Evolutionary conservation across 2,888 invertebrate species (phyloP), one percentile per base, ranked within the genome.

Genomic region (Torymus tubicola): DNA sequence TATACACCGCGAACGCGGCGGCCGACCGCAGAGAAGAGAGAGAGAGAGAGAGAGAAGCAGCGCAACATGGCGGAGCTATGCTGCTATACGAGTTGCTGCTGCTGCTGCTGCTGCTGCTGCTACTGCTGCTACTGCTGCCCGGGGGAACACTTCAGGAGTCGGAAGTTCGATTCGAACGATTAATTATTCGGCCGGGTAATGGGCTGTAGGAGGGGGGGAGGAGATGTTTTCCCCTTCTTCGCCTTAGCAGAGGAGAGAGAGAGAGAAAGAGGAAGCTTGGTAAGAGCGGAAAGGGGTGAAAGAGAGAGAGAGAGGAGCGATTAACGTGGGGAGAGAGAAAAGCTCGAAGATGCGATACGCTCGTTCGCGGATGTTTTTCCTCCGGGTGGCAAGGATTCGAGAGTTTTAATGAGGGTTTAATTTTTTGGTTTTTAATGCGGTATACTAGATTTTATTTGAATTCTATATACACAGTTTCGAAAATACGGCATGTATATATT

Each of bases 1-100:
- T 78, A 76, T 76, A 69, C 75, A 61, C 60, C 75, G 75, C 42
- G 18, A 58, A 82, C 68, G 61, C 75, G 53, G 53, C 75, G 75
- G 50, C 14, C 65, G 83, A 71, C 65, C 50, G 65, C 67, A 55
- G 3, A 53, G 21, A n/a, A n/a, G 70, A 42, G 42, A 5, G 31
- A 31, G 5, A 31, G 42, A 5, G 42, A 5, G 50, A 73, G 84
- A 85, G 84, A 83, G 21, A 21, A 2, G 85, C 85, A 85, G 83
- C 84, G 85, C 89, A 89, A 86, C 87, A 90, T 90, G 89, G 89
- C 89, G 88, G 86, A 85, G 81, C 42, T n/a, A n/a, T 42, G 42
- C 42, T 5, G 10, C 21, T 1, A 21, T n/a, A n/a, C n/a, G n/a
- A n/a, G n/a, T n/a, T n/a, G n/a, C 21, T 21, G 42, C 42, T 42